Evolutionary conservation across 2,888 invertebrate genomes (phyloP).

Genomic region (Sinotaia quadrata): DNA sequence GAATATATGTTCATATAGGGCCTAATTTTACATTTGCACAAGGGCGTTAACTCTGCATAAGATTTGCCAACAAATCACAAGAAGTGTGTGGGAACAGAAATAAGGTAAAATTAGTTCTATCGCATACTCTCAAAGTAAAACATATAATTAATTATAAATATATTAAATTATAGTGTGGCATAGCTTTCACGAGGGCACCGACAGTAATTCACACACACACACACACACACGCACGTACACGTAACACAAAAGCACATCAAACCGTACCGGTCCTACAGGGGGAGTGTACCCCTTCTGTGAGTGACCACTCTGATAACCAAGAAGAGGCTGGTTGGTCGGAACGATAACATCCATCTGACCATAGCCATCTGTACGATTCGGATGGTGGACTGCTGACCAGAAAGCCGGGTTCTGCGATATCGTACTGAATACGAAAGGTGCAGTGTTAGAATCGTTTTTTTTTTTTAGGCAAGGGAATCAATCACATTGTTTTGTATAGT

Average conservation of each 20-base stretch:
- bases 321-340: background rate
- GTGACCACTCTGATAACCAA: conserved; percentile 12
- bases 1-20: no score
- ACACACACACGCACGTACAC: background rate
- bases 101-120: no score
- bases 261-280: background rate
- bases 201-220: background rate
- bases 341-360: conserved; percentile 39
- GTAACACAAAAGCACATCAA: background rate
- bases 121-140: no score
- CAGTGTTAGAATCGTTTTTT: background rate
- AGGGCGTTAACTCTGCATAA: no score
- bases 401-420: conserved; percentile 32
- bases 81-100: no score
- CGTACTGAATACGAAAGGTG: conserved; percentile 18
- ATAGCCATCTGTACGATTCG: conserved; percentile 31
- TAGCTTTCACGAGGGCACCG: no score
- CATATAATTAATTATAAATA: no score
- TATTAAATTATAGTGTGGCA: no score
- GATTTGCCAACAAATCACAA: no score
- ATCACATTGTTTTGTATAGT: no score
- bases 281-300: background rate
- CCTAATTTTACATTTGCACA: no score
- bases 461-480: no score
- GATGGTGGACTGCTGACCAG: conserved; percentile 29